Evolutionary conservation across 2,113 vertebrate species (phyloP).

Genomic region (Caranx melampygus): DNA sequence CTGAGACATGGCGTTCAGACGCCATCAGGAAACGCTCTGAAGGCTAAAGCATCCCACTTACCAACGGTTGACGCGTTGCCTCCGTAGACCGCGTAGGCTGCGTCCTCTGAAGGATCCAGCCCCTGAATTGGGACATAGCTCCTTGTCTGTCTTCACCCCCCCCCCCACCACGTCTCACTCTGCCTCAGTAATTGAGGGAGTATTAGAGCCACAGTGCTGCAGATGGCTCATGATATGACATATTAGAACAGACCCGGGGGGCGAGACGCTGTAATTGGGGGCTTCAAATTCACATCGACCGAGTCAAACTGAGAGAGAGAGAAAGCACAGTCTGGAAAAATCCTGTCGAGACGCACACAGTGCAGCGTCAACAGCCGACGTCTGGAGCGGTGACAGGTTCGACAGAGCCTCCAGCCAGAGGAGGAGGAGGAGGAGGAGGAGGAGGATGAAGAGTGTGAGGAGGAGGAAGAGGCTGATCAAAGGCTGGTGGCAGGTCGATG

Average conservation of each 20-base stretch:
- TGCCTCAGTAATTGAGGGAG: conserved; percentile 72
- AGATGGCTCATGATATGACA: conserved; percentile 76
- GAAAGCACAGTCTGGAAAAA: conserved; percentile 49
- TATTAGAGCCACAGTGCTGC: conserved; percentile 65
- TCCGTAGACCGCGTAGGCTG: no score
- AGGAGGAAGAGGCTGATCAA: conserved; percentile 41
- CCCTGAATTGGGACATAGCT: no score
- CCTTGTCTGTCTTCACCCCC: conserved; percentile 51
- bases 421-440: conserved; percentile 12
- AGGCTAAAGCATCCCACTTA: no score
- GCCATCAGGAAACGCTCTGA: no score
- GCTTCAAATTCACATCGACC: conserved; percentile 68
- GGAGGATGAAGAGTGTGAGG: conserved; percentile 17
- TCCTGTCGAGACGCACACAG: conserved; percentile 49
- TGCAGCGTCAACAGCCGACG: conserved; percentile 66
- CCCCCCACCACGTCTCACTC: conserved; percentile 37
- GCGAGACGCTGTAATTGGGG: conserved; percentile 72
- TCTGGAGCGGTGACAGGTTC: conserved; percentile 64
- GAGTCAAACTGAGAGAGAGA: conserved; percentile 46
- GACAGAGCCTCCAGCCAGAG: conserved; percentile 59
- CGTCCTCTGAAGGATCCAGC: no score
- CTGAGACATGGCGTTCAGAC: no score
- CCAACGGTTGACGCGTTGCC: no score
- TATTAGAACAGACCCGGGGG: conserved; percentile 75
- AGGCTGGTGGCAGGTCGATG: conserved; percentile 42